These are phyloP conservation scores for Suricata suricatta DNA, from an alignment of 2,113 vertebrate species.

Conservation along the genomic window DNA sequence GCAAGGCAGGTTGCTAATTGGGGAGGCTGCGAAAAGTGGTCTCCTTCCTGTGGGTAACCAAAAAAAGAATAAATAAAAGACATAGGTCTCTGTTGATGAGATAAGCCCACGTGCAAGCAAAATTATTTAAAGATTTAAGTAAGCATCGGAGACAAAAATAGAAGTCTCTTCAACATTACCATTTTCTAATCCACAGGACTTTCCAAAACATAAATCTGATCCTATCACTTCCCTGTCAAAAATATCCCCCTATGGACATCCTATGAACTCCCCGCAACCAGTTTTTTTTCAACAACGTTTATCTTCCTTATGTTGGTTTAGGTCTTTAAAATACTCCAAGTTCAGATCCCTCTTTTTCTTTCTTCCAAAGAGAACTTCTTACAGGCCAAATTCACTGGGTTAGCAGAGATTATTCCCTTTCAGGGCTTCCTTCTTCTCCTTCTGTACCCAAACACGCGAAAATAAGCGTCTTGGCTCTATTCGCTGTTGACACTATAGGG, in stretches of 20 bases:
- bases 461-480: not conserved
- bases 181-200: not conserved
- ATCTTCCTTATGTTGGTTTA: not conserved
- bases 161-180: constrained; percentile 7
- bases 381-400: not conserved
- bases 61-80: not conserved
- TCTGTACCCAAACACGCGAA: not conserved
- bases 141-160: not conserved
- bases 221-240: not conserved
- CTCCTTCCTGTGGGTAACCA: not conserved
- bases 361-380: not conserved
- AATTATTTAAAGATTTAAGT: constrained; percentile 45
- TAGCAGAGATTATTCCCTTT: not conserved
- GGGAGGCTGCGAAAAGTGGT: not conserved
- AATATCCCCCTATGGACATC: not conserved
- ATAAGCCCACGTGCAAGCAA: not conserved
- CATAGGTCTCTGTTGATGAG: not conserved
- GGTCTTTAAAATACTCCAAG: not conserved
- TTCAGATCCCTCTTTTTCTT: not conserved
- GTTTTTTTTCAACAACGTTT: not conserved
- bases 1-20: not conserved
- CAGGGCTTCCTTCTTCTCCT: not conserved
- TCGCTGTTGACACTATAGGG: not conserved
- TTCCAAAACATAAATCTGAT: constrained; percentile 41
- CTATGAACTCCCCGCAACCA: not conserved